Conservation (phyloP, 2,113 vertebrate genomes). For the Peromyscus polionotus region DNA sequence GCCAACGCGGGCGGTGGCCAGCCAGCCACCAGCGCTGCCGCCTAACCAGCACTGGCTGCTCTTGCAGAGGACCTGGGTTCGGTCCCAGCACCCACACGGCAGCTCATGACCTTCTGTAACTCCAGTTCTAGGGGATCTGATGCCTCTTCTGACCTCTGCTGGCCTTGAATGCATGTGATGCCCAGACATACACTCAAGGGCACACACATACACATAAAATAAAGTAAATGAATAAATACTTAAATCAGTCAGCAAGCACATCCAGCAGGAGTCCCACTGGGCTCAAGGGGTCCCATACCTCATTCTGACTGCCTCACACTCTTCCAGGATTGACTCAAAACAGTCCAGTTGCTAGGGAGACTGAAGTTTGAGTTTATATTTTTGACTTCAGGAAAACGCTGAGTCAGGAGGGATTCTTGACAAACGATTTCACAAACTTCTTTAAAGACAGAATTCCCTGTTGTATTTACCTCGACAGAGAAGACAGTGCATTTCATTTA, state of each 20-base stretch:
- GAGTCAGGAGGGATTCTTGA: neutral
- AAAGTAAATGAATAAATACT: neutral
- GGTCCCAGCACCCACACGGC: neutral
- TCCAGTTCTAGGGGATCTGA: neutral
- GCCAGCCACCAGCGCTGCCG: too few species aligned
- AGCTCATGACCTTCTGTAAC: neutral
- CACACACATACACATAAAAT: neutral
- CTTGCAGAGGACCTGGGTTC: neutral
- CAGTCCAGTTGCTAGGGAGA: neutral
- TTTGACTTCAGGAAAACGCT: neutral
- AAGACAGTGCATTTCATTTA: neutral
- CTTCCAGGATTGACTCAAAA: neutral
- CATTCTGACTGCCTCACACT: neutral
- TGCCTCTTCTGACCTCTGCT: neutral
- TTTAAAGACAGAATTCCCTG: neutral
- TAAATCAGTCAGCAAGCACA: neutral
- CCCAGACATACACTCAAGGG: neutral
- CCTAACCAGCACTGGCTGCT: neutral
- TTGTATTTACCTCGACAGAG: neutral
- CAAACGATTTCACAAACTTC: neutral
- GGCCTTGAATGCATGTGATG: neutral
- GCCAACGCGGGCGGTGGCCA: too few species aligned
- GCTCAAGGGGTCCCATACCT: neutral
- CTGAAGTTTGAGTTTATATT: neutral
- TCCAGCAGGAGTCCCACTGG: neutral